A percentile compares a stretch with the other conserved stretches of the same genome.
phyloP scores from a whole-genome alignment of 2,113 vertebrate genomes.

The Hoplias malabaricus region DNA sequence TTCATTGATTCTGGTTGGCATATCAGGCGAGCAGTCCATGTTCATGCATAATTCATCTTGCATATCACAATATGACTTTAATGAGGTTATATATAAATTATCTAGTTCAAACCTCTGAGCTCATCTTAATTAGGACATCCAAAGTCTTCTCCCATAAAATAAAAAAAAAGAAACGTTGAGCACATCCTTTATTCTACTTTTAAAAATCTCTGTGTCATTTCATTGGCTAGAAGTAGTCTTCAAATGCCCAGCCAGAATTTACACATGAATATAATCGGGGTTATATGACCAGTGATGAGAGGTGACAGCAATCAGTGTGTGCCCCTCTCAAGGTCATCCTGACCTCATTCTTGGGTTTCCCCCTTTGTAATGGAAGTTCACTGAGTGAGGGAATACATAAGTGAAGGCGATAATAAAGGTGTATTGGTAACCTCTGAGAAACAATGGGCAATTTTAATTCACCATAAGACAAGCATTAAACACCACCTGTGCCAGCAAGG shows the following conservation, averaged over 20 bases:
- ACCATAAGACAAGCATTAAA: conserved; percentile 53
- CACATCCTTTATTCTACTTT: conserved; percentile 15
- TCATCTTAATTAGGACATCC: conserved; percentile 77
- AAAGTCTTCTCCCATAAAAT: conserved; percentile 47
- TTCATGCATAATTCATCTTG: conserved; percentile 65
- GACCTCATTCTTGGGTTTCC: conserved; percentile 73
- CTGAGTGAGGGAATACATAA: conserved; percentile 17
- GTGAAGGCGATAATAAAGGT: neutral
- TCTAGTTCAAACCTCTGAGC: conserved; percentile 76
- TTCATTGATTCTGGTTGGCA: neutral
- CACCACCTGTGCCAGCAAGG: neutral
- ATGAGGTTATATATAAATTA: conserved; percentile 76
- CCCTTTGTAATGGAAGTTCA: conserved; percentile 53
- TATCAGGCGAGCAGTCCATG: conserved; percentile 37
- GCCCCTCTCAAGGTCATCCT: conserved; percentile 74
- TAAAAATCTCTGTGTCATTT: neutral
- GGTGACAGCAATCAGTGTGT: conserved; percentile 63
- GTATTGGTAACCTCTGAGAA: neutral
- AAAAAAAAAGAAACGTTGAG: conserved; percentile 32
- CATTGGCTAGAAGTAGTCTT: neutral
- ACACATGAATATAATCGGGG: neutral
- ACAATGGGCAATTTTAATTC: neutral
- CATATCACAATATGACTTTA: conserved; percentile 69
- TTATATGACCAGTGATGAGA: neutral
- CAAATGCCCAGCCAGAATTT: conserved; percentile 4